Evolutionary conservation across 2,113 vertebrate species (phyloP).

Genomic region (Calidris pygmaea): DNA sequence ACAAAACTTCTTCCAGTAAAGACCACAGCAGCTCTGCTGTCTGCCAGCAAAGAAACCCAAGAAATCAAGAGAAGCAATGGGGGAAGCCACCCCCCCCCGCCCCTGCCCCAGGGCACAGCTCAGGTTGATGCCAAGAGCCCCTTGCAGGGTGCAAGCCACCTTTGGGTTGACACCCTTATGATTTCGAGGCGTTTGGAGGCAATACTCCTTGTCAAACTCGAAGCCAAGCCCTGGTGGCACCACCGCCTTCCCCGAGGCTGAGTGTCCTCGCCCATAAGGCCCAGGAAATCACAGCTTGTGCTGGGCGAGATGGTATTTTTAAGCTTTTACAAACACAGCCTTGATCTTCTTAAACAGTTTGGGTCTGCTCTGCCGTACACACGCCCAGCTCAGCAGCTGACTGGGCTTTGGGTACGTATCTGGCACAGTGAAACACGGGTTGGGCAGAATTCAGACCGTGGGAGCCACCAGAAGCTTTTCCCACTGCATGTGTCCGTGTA

Average conservation of each 20-base stretch:
- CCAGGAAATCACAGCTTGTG: not conserved
- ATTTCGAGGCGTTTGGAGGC: not conserved
- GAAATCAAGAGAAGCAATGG: not conserved
- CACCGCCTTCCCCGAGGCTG: not conserved
- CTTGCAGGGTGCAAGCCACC: not conserved
- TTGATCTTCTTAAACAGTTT: constrained; percentile 24
- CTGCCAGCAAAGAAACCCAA: not conserved
- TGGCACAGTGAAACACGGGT: not conserved
- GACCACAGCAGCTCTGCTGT: not conserved
- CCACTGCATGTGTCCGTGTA: not conserved
- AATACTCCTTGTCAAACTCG: rapidly evolving
- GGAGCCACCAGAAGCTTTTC: not conserved
- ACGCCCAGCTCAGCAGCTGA: not conserved
- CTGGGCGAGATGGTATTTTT: not conserved
- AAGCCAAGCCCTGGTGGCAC: not conserved
- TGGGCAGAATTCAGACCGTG: not conserved
- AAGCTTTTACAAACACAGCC: constrained; percentile 42
- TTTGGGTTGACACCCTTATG: rapidly evolving
- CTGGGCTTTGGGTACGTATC: not conserved
- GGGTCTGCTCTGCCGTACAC: not conserved
- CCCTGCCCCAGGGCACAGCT: not conserved
- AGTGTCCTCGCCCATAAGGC: not conserved
- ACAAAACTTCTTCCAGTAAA: not conserved
- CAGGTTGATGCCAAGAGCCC: rapidly evolving
- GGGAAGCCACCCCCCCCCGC: not conserved